Percentiles rank a stretch among this genome's conserved stretches.
Evolutionary conservation across 2,113 vertebrate genomes (phyloP).

Genomic region (Enhydra lutris): DNA sequence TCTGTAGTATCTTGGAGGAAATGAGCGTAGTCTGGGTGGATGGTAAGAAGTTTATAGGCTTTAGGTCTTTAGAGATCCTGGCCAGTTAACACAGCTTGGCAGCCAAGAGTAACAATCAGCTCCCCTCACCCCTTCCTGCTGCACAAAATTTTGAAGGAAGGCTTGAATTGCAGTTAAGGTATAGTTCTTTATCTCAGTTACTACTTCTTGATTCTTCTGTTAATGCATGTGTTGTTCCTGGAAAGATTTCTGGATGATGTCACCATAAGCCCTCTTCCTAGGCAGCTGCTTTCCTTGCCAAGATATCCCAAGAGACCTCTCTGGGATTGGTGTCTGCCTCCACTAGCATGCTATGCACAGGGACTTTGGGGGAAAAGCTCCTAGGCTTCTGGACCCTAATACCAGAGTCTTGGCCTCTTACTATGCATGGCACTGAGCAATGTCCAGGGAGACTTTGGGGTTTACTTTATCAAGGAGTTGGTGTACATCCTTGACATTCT

Average conservation of each 20-base stretch:
- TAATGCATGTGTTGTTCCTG: not conserved
- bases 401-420: not conserved
- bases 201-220: not conserved
- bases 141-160: not conserved
- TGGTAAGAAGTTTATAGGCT: not conserved
- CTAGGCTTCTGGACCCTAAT: not conserved
- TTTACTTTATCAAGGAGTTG: not conserved
- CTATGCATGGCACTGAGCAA: no score
- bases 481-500: not conserved
- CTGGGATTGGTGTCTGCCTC: not conserved
- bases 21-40: not conserved
- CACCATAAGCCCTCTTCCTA: not conserved
- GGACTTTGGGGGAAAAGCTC: not conserved
- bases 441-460: not conserved
- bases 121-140: not conserved
- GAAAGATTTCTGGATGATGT: not conserved
- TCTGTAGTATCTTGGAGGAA: not conserved
- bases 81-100: not conserved
- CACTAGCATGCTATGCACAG: accelerated
- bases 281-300: not conserved
- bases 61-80: not conserved
- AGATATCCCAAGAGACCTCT: not conserved
- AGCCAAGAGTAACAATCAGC: not conserved
- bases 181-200: not conserved
- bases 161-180: not conserved